These are phyloP conservation scores for Clinocottus analis DNA, from an alignment of 2,113 vertebrate species.

Conservation along the genomic window DNA sequence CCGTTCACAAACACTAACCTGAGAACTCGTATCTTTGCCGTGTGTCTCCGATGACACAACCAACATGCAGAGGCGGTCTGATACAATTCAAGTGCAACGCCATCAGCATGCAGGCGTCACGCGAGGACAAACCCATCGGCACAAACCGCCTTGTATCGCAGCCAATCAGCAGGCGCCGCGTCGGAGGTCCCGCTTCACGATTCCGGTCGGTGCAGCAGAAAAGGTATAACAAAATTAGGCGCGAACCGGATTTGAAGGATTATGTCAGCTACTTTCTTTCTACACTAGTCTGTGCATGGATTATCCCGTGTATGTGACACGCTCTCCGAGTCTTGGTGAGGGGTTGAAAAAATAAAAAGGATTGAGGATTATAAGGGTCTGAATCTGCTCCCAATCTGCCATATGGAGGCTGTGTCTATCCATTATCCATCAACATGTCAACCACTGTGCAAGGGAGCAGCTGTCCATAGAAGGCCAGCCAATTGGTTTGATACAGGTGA, in stretches of 20 bases:
- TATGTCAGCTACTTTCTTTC: conserved; percentile 61
- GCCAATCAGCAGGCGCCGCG: conserved; percentile 41
- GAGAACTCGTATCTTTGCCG: neutral
- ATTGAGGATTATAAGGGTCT: conserved; percentile 60
- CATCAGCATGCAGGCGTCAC: conserved; percentile 29
- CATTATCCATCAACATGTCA: conserved; percentile 79
- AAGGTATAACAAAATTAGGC: conserved; percentile 8
- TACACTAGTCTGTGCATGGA: conserved; percentile 56
- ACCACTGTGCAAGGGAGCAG: conserved; percentile 71
- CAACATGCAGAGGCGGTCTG: conserved; percentile 3
- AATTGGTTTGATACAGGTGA: conserved; percentile 80
- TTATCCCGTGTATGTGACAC: conserved; percentile 64
- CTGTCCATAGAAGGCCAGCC: conserved; percentile 77
- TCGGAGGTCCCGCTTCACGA: conserved; percentile 38
- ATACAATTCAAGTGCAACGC: conserved; percentile 29
- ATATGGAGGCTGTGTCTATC: conserved; percentile 70
- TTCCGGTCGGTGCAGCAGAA: conserved; percentile 16
- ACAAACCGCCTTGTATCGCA: conserved; percentile 51
- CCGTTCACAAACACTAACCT: neutral
- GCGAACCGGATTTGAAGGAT: conserved; percentile 58
- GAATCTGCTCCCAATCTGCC: conserved; percentile 62
- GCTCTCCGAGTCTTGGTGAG: conserved; percentile 61
- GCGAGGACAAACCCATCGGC: conserved; percentile 27
- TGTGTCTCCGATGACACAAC: conserved; percentile 4
- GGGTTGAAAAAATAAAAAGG: conserved; percentile 42